A percentile compares a stretch with the other conserved stretches of the same genome.
These are phyloP conservation scores for Argynnis bischoffii DNA, from an alignment of 2,888 invertebrate species.

Conservation along the genomic window DNA sequence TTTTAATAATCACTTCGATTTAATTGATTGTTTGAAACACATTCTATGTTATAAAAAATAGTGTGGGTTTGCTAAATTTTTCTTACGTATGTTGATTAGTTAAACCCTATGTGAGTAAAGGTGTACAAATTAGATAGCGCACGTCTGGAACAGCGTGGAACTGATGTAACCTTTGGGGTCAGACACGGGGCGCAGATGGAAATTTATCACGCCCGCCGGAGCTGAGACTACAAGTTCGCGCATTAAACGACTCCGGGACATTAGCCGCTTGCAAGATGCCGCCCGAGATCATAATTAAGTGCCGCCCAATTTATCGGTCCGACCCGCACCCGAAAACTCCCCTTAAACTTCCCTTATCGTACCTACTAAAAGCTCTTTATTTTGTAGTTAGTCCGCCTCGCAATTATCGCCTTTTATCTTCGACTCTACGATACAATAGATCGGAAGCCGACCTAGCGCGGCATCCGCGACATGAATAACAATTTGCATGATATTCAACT, in stretches of 20 bases:
- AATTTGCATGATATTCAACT: constrained; percentile 22
- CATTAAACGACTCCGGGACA: constrained; percentile 81
- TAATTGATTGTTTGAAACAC: too few relatives aligned
- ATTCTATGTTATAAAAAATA: too few relatives aligned
- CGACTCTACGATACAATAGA: constrained; percentile 36
- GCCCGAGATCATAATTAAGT: constrained; percentile 83
- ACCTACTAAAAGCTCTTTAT: constrained; percentile 78
- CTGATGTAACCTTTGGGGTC: constrained; percentile 51
- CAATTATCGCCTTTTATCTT: constrained; percentile 74
- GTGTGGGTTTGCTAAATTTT: neutral
- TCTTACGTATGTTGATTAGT: neutral
- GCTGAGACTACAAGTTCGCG: constrained; percentile 79
- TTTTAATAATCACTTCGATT: too few relatives aligned
- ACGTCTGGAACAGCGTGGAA: constrained; percentile 29
- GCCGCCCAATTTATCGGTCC: constrained; percentile 82
- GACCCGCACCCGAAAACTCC: constrained; percentile 77
- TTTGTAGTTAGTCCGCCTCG: constrained; percentile 74
- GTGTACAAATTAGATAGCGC: constrained; percentile 40
- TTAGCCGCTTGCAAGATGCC: constrained; percentile 82
- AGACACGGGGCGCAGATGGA: constrained; percentile 67
- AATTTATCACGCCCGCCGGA: constrained; percentile 80
- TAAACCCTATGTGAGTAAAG: constrained; percentile 28
- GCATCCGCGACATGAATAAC: constrained; percentile 28
- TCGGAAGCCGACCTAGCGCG: constrained; percentile 11
- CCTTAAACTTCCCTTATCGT: constrained; percentile 80